Base-by-base conservation (phyloP, 2,888 invertebrate species). In the Pyralis farinalis region DNA sequence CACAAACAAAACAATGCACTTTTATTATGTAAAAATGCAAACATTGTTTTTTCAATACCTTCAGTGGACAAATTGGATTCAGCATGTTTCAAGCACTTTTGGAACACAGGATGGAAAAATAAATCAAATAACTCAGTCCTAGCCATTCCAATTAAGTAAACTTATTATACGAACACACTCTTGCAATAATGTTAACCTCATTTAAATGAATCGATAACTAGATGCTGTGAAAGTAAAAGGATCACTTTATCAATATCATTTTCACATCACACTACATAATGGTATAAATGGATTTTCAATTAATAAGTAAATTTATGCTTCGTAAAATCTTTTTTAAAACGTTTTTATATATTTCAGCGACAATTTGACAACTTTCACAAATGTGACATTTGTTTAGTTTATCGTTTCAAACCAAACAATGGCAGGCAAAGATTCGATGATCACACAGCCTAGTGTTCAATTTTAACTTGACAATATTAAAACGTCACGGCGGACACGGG, bases 71-170 rank as follows among this genome's bases (percentile, higher is more conserved):
- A 57, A 37, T 74, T 64, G 43, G 81, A 71, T 63, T 90, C 89
- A 9, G 85, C 90, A 66, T 90, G 88, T 66, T 77, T 82, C 55
- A 90, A 72, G 62, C 90, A 90, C 73, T 90, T 90, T 82, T 89
- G 90, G 57, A 90, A 90, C 46, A 90, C 80, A 43, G 90, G 90
- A 67, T 90, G 88, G 47, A 90, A 90, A 71, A 90, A 90, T 49
- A 90, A 71, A 75, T 89, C 90, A 58, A 90, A 90, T 53, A 90
- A 70, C 62, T 90, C 90, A 59, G 84, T 87, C 63, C 83, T 79
- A 66, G 88, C 87, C 90, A 90, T 90, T 60, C 51, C 58, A 65
- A 69, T 27, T 33, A 7, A 7, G 12, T 27, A 16, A 10, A 27
- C 27, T 32, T 28, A 38, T 32, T 31, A 12, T 7, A 11, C 10